phyloP scores from a whole-genome alignment of 2,797 vertebrate species.

The Thunnus albacares region DNA sequence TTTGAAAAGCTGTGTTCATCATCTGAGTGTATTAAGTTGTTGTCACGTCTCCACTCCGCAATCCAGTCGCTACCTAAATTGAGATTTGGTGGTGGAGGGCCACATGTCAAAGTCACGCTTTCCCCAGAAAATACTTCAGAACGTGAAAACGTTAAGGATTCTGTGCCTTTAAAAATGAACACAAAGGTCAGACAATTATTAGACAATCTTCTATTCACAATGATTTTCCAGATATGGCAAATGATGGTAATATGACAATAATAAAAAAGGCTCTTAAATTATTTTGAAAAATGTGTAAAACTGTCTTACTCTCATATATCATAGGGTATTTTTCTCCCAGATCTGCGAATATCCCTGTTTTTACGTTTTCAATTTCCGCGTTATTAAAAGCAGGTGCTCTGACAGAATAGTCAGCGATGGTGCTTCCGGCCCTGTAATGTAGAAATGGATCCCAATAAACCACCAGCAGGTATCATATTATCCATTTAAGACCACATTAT shows the following conservation, averaged over 20 bases:
- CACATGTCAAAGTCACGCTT: slow-evolving; percentile 43
- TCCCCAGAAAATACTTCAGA: background rate
- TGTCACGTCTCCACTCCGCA: slow-evolving; percentile 57
- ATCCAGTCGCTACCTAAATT: background rate
- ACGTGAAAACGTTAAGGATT: accelerated
- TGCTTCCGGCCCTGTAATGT: slow-evolving; percentile 84
- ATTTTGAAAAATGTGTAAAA: background rate
- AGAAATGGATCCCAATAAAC: slow-evolving; percentile 9
- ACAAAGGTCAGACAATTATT: background rate
- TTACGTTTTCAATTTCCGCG: slow-evolving; percentile 40
- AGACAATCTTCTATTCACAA: background rate
- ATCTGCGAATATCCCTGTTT: slow-evolving; percentile 42
- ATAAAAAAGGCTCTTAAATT: background rate
- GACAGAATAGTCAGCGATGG: slow-evolving; percentile 78
- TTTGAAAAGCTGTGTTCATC: background rate
- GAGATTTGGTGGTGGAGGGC: background rate
- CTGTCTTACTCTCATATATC: slow-evolving; percentile 40
- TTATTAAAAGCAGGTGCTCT: slow-evolving; percentile 28
- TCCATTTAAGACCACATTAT: background rate
- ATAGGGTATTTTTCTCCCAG: slow-evolving; percentile 36
- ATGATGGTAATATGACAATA: background rate
- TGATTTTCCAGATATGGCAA: background rate
- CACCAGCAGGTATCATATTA: background rate
- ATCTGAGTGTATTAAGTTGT: accelerated
- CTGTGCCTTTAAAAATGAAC: background rate